phyloP scores from a whole-genome alignment of 2,888 invertebrate species.

The Pseudeuparius sepicola region DNA sequence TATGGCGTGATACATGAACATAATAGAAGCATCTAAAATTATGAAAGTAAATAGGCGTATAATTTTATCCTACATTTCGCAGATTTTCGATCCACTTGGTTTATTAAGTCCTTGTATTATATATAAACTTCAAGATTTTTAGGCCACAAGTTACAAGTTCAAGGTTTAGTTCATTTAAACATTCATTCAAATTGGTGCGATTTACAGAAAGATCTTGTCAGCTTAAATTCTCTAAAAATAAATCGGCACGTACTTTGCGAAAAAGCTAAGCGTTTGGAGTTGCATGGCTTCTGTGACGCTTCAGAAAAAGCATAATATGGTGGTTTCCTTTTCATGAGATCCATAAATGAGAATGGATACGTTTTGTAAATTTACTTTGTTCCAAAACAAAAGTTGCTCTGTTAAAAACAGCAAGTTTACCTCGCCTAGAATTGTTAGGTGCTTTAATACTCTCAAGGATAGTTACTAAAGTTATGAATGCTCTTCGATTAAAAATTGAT shows the following conservation, averaged over 20 bases:
- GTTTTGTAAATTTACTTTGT: conserved; percentile 9
- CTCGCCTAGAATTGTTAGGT: no score
- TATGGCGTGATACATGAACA: conserved; percentile 10
- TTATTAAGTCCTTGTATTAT: conserved; percentile 14
- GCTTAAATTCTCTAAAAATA: no score
- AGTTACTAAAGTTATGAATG: conserved; percentile 6
- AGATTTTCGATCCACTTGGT: conserved; percentile 15
- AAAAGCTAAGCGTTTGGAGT: no score
- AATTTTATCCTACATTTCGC: conserved; percentile 11
- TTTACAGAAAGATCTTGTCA: no score
- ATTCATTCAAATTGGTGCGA: no score
- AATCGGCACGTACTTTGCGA: no score
- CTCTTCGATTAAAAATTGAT: not conserved
- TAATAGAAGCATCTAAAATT: not conserved
- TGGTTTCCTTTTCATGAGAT: no score
- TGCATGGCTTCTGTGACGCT: no score
- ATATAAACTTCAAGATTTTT: conserved; percentile 8
- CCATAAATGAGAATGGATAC: conserved; percentile 3
- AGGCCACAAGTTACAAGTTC: conserved; percentile 5
- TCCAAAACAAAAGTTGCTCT: conserved; percentile 11
- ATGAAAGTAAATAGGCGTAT: conserved; percentile 9
- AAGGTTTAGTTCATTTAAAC: conserved; percentile 8
- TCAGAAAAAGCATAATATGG: no score
- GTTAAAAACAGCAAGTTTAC: conserved; percentile 9
- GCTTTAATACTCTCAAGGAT: conserved; percentile 6